Base-by-base conservation (phyloP, 1,140 invertebrate species). In the Drosophila punjabiensis region DNA sequence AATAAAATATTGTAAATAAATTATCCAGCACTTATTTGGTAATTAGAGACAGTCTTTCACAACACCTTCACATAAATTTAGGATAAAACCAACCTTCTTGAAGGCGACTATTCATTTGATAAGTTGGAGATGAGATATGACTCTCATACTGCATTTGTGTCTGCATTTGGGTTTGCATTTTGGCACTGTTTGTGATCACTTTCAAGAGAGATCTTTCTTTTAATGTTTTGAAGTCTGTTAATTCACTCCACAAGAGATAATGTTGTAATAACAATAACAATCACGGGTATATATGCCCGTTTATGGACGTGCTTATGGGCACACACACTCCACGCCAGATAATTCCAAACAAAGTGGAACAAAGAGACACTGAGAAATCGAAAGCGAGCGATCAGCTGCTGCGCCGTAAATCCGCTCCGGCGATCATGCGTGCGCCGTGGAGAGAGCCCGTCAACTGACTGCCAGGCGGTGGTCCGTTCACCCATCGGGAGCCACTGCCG, bases 381-480 rank as follows among this genome's bases (percentile, higher is more conserved):
- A 74, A 61, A 74, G 43, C 53, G 35, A 35, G 14, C 67, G 67
- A 69, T 71, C 35, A 71, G 37, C 68, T 32, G 64, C 45, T 53
- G 43, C 37, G 48, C 47, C 48, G 68, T 28, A 74, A 74, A 47
- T 74, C 70, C 55, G 67, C 66, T 73, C 55, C 67, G 67, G 45
- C 71, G 71, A 75, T 74, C 69, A 62, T 74, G 69, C 71, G 71
- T 75, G 70, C 69, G 71, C 55, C 56, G 18, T 74, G 71, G n/a
- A 75, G 71, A 74, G 71, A 75, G 71, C 47, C 56, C 56, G 71
- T 75, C 71, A 75, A 75, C 71, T 74, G 71, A 75, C 47, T 75
- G 69, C 68, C 28, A 60, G 18, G 28, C 56, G 47, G 32, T 20
- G 56, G 45, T 37, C 45, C 47, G 32, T 30, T 33, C 28, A 16